Conservation (phyloP, 2,797 vertebrate species). For the Sphenopsis melanotis region DNA sequence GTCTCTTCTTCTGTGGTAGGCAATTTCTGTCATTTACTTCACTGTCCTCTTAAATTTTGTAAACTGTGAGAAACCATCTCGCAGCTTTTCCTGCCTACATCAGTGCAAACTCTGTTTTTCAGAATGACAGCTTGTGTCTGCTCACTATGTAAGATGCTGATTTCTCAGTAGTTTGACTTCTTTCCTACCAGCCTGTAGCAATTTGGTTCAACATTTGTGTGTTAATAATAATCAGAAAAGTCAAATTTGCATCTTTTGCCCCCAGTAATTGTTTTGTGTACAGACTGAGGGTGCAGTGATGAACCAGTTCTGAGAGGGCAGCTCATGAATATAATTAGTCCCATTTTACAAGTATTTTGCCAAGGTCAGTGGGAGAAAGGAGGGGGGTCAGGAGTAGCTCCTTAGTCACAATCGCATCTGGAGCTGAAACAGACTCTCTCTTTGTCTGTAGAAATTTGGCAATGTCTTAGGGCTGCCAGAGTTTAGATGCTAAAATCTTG, state of each 20-base stretch:
- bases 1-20: not conserved
- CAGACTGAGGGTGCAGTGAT: not conserved
- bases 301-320: not conserved
- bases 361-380: conserved; percentile 29
- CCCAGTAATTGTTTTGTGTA: not conserved
- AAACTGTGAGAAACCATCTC: not conserved
- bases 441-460: conserved; percentile 46
- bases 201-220: not conserved
- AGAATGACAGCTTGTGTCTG: not conserved
- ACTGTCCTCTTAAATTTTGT: not conserved
- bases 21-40: not conserved
- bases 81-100: not conserved
- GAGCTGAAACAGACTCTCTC: conserved; percentile 34
- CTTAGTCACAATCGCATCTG: conserved; percentile 57
- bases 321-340: conserved; percentile 24
- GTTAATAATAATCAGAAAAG: not conserved
- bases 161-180: not conserved
- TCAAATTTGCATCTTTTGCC: not conserved
- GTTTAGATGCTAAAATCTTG: conserved; percentile 41
- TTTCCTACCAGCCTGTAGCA: not conserved
- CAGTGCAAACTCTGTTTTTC: not conserved
- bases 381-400: conserved; percentile 42
- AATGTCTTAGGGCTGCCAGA: conserved; percentile 9
- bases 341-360: conserved; percentile 52
- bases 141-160: not conserved